Conservation (phyloP, 2,888 invertebrate species). For the Archaeoteleia sp. region DNA sequence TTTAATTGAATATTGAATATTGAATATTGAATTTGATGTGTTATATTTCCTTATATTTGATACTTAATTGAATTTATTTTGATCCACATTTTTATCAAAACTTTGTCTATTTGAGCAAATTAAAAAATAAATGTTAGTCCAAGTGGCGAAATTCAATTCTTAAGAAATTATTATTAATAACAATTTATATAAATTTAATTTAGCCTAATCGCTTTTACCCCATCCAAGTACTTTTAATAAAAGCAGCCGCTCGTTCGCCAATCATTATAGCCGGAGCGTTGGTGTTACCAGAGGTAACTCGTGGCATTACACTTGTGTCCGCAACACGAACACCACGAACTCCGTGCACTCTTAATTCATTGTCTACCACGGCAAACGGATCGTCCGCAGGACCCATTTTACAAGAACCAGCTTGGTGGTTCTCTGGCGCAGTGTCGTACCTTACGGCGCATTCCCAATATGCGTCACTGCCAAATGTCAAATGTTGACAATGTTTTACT, state of each 20-base stretch:
- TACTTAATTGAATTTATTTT: too few relatives aligned
- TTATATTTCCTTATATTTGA: too few relatives aligned
- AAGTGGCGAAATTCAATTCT: too few relatives aligned
- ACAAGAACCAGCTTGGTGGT: constrained; percentile 81
- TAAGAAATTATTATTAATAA: too few relatives aligned
- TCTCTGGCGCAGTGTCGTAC: constrained; percentile 79
- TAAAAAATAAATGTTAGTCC: too few relatives aligned
- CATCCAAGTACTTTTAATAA: constrained; percentile 75
- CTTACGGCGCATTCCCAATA: constrained; percentile 80
- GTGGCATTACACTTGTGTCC: constrained; percentile 78
- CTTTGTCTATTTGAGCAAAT: too few relatives aligned
- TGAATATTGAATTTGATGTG: too few relatives aligned
- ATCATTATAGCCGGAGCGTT: constrained; percentile 78
- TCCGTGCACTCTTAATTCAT: constrained; percentile 76
- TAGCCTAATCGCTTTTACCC: constrained; percentile 53
- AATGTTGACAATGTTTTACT: constrained; percentile 84
- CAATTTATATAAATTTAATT: too few relatives aligned
- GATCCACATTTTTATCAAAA: too few relatives aligned
- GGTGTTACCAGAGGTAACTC: constrained; percentile 77
- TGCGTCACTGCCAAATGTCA: constrained; percentile 81
- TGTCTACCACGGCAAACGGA: constrained; percentile 78
- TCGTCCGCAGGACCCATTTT: constrained; percentile 79
- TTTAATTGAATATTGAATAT: too few relatives aligned
- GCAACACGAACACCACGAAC: constrained; percentile 76
- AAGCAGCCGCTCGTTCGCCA: constrained; percentile 77